A percentile compares a stretch with the other conserved stretches of the same genome.
phyloP scores from a whole-genome alignment of 2,888 invertebrate genomes.

The Macrosoma leucophasiata region DNA sequence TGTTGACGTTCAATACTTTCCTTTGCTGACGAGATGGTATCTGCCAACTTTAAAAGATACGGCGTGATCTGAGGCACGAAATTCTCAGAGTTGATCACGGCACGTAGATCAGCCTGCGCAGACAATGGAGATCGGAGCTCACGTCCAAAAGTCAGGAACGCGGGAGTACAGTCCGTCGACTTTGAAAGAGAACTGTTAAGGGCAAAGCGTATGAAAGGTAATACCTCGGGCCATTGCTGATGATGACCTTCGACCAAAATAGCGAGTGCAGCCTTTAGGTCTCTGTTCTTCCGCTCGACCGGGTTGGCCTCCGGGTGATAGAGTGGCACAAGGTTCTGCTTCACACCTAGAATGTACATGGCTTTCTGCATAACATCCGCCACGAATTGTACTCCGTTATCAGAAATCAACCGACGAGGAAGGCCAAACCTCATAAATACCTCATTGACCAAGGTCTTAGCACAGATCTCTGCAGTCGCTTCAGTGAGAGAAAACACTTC shows the following conservation, averaged over 20 bases:
- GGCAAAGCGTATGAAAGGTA: not conserved
- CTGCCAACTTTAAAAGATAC: slow-evolving; percentile 6
- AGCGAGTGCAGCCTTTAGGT: not conserved
- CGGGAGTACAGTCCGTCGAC: slow-evolving; percentile 20
- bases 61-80: slow-evolving; percentile 26
- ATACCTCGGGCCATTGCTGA: not conserved
- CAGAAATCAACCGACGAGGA: slow-evolving; percentile 24
- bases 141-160: slow-evolving; percentile 27
- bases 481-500: slow-evolving; percentile 27
- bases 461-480: slow-evolving; percentile 25
- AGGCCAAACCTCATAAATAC: slow-evolving; percentile 27
- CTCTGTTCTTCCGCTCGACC: not conserved
- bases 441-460: slow-evolving; percentile 20
- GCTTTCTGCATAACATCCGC: slow-evolving; percentile 26
- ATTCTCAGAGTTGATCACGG: slow-evolving; percentile 27
- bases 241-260: not conserved
- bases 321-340: slow-evolving; percentile 12
- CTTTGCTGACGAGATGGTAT: slow-evolving; percentile 8
- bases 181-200: not conserved
- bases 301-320: not conserved
- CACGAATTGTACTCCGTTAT: slow-evolving; percentile 30
- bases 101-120: slow-evolving; percentile 7
- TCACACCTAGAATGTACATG: slow-evolving; percentile 19
- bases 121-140: slow-evolving; percentile 26
- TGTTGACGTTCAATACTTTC: slow-evolving; percentile 1